These are phyloP conservation scores for Drosophila subsilvestris DNA, from an alignment of 2,888 invertebrate species.

Conservation along the genomic window DNA sequence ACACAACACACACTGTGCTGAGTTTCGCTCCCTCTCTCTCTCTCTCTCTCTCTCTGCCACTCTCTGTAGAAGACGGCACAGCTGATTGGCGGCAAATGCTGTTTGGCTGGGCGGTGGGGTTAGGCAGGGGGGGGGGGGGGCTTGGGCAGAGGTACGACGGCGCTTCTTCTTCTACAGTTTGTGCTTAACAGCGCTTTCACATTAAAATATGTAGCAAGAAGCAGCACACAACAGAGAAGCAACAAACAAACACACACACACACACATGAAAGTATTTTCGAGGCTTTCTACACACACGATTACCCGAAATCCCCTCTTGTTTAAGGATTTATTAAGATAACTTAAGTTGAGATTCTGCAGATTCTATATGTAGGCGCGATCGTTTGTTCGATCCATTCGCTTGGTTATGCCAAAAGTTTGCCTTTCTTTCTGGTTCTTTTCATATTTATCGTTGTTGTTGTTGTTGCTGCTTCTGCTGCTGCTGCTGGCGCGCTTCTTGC, in stretches of 20 bases:
- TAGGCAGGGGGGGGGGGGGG: slow-evolving; percentile 2
- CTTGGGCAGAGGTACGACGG: slow-evolving; percentile 10
- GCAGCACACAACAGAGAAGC: slow-evolving; percentile 54
- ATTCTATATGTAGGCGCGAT: too few species aligned
- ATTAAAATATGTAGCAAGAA: slow-evolving; percentile 74
- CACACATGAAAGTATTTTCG: neutral
- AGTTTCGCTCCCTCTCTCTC: slow-evolving; percentile 10
- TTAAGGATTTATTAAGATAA: slow-evolving; percentile 7
- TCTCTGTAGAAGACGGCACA: slow-evolving; percentile 62
- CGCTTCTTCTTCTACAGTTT: slow-evolving; percentile 29
- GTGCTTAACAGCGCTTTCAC: slow-evolving; percentile 80
- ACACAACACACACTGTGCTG: slow-evolving; percentile 12
- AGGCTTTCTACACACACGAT: neutral
- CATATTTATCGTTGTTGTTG: slow-evolving; percentile 54
- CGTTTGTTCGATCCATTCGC: neutral
- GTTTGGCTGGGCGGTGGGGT: slow-evolving; percentile 25
- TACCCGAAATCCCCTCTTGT: neutral
- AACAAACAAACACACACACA: slow-evolving; percentile 20
- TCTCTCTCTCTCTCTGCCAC: slow-evolving; percentile 33
- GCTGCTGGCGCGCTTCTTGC: slow-evolving; percentile 46
- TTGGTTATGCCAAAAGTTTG: neutral
- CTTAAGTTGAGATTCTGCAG: too few species aligned
- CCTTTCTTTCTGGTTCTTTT: slow-evolving; percentile 53
- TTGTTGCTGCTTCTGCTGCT: slow-evolving; percentile 16
- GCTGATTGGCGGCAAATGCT: slow-evolving; percentile 75